Evolutionary conservation across 2,113 vertebrate genomes (phyloP).

Genomic region (Nansenia antarctica): DNA sequence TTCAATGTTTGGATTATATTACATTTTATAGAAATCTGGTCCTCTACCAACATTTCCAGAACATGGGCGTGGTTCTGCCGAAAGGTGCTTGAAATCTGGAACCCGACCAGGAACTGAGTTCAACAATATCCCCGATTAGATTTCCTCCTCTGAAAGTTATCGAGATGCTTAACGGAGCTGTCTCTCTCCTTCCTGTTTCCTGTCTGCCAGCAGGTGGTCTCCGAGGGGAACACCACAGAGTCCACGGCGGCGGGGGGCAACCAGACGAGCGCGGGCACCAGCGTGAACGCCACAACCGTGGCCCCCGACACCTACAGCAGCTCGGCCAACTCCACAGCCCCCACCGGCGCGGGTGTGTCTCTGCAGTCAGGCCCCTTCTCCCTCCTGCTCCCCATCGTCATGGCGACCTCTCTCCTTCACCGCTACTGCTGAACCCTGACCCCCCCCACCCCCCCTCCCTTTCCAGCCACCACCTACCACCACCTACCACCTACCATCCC

Average conservation of each 20-base stretch:
- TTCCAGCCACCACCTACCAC: conserved; percentile 8
- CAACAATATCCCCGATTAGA: no score
- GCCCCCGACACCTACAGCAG: conserved; percentile 42
- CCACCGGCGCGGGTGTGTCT: conserved; percentile 40
- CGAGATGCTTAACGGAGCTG: no score
- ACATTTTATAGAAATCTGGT: no score
- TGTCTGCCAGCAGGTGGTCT: conserved; percentile 53
- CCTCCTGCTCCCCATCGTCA: conserved; percentile 57
- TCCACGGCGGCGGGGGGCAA: conserved; percentile 24
- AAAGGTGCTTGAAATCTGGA: no score
- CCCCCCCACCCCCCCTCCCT: neutral
- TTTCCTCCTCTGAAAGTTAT: no score
- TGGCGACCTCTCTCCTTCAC: conserved; percentile 59
- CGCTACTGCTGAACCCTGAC: conserved; percentile 59
- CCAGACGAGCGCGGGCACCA: conserved; percentile 38
- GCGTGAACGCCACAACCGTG: conserved; percentile 46
- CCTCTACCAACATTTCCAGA: no score
- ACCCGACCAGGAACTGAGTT: no score
- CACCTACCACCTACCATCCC: neutral
- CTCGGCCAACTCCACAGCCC: conserved; percentile 50
- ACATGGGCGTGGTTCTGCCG: no score
- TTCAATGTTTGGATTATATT: no score
- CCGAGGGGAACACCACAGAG: conserved; percentile 43
- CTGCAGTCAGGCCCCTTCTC: conserved; percentile 47
- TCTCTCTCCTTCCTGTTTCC: no score